Percentiles rank a stretch among this genome's conserved stretches.
phyloP scores from a whole-genome alignment of 2,797 vertebrate genomes.

The Merluccius polli region DNA sequence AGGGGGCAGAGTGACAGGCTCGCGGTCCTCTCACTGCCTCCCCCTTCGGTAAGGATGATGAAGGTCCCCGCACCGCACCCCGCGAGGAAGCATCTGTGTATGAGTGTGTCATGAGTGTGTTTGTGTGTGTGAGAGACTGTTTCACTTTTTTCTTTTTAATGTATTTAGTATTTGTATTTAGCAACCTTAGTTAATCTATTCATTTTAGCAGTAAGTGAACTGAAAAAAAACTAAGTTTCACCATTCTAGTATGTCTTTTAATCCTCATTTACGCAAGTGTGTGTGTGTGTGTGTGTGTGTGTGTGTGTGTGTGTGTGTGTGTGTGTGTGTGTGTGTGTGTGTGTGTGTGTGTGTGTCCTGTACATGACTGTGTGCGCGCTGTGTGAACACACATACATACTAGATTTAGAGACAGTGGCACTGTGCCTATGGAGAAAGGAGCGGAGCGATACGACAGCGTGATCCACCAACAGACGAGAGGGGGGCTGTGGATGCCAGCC shows the following conservation, averaged over 20 bases:
- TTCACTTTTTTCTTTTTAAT: no score
- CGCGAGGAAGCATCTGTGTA: no score
- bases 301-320: no score
- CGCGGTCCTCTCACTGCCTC: slow-evolving; percentile 35
- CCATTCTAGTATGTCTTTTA: no score
- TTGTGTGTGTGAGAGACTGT: no score
- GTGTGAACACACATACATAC: neutral
- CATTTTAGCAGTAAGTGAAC: no score
- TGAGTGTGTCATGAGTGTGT: neutral
- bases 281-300: neutral
- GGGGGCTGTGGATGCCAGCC: neutral
- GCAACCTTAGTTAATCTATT: no score
- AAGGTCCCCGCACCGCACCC: slow-evolving; percentile 30
- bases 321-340: no score
- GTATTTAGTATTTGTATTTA: no score
- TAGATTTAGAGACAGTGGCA: neutral
- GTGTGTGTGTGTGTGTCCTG: neutral
- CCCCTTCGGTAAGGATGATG: slow-evolving; percentile 26
- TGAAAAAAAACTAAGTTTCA: no score
- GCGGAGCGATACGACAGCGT: neutral
- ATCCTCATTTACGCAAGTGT: no score
- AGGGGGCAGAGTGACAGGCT: slow-evolving; percentile 51
- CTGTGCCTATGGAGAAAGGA: neutral
- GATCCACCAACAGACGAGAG: neutral
- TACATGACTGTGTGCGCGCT: neutral